Evolutionary conservation across 2,113 vertebrate species (phyloP), one percentile per base, ranked within the genome.

Genomic region (Typhlomys cinereus): DNA sequence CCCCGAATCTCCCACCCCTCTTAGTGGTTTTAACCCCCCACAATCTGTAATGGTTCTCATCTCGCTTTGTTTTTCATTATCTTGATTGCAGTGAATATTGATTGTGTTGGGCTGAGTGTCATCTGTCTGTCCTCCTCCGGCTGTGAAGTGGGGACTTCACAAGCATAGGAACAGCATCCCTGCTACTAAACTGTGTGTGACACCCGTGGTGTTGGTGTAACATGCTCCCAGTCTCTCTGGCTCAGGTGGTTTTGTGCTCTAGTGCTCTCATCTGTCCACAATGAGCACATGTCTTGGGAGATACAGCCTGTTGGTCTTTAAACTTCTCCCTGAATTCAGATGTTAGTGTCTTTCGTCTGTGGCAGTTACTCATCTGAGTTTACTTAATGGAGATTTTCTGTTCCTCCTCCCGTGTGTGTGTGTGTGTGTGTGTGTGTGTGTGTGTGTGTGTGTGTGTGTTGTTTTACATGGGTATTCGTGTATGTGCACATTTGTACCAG

Each of bases 301-400:
- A 13, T 31, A 1, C 78, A 79, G 31, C 54, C 39, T 31, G 0
- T 88, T n/a, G 1, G 0, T 21, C n/a, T 23, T 62, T 29, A 31
- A 1, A 74, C n/a, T 15, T 34, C n/a, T 52, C 1, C 0, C 18
- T 29, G 23, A 20, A 12, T 50, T 67, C 23, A 46, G 10, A 18
- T n/a, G n/a, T n/a, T 13, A 0, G 11, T 18, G 7, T 44, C 1
- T 34, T 39, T 83, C 1, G 21, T 69, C 46, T 78, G 4, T 1
- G 25, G 3, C 36, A 31, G 0, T 39, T 57, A 23, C 11, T 15
- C 54, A 14, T 4, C 5, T 48, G 84, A 34, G 23, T 64, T 57
- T 27, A 12, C 71, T n/a, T 34, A 15, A 5, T 18, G 48, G 4
- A 36, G 57, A 48, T 17, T 85, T 81, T 57, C 34, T 44, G 8